phyloP scores from a whole-genome alignment of 1,140 invertebrate species.

The Coenobita brevimanus region DNA sequence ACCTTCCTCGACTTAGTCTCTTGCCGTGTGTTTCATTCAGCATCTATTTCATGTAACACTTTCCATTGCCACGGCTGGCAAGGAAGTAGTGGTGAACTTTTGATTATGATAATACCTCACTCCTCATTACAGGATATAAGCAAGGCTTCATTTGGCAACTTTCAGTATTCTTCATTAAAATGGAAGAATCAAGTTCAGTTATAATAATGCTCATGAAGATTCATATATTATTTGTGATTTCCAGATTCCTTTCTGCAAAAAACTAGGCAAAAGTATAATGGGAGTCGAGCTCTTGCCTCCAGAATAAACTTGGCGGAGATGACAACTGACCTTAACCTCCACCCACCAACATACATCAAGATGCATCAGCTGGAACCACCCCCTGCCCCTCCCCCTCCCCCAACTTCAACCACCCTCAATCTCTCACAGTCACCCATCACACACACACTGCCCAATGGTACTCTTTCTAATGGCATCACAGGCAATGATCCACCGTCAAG shows the following conservation, averaged over 20 bases:
- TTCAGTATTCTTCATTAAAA: neutral
- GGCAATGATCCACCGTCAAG: constrained; percentile 18
- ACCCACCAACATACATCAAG: constrained; percentile 72
- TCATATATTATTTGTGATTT: constrained; percentile 55
- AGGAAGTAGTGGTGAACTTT: too few species aligned
- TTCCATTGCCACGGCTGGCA: too few species aligned
- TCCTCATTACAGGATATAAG: too few species aligned
- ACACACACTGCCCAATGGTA: constrained; percentile 22
- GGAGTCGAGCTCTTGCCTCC: constrained; percentile 73
- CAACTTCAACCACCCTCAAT: neutral
- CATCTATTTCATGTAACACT: too few species aligned
- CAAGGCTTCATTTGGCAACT: neutral
- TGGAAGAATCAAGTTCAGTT: neutral
- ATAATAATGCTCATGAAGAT: constrained; percentile 6
- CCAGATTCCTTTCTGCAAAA: constrained; percentile 73
- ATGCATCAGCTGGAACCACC: constrained; percentile 71
- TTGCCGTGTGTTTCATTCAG: too few species aligned
- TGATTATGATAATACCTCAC: too few species aligned
- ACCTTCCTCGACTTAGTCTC: too few species aligned
- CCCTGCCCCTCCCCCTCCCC: constrained; percentile 6
- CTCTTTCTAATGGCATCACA: neutral
- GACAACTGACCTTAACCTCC: constrained; percentile 73
- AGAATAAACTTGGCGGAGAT: constrained; percentile 73
- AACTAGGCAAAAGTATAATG: constrained; percentile 73
- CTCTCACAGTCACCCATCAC: neutral